phyloP scores from a whole-genome alignment of 2,113 vertebrate genomes.

The Propithecus coquereli region DNA sequence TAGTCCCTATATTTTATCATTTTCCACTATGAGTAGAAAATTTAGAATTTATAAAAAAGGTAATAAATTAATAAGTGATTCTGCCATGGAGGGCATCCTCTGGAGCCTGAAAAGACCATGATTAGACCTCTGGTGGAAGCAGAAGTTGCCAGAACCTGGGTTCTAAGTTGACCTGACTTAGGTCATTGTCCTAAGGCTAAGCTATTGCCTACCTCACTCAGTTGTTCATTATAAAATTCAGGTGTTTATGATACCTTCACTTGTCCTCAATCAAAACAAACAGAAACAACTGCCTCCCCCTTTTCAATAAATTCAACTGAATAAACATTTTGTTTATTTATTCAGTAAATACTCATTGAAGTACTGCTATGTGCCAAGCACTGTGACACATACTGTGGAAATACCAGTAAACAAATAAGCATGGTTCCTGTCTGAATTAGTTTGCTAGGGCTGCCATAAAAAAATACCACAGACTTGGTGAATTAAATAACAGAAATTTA shows the following conservation, averaged over 20 bases:
- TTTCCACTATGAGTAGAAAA: background rate
- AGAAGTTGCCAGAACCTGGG: background rate
- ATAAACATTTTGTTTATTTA: background rate
- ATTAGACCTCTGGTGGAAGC: background rate
- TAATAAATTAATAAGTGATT: background rate
- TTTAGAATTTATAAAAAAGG: background rate
- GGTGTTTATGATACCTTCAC: background rate
- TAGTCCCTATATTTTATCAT: background rate
- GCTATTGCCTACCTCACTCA: background rate
- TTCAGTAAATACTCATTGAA: background rate
- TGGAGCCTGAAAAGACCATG: background rate
- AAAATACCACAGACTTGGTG: background rate
- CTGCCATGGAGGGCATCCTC: background rate
- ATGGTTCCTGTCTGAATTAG: background rate
- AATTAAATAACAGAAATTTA: background rate
- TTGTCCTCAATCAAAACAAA: background rate
- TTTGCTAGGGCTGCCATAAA: background rate
- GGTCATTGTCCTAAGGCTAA: background rate
- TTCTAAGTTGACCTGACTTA: background rate
- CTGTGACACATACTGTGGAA: background rate
- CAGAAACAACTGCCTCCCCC: background rate
- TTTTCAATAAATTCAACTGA: slow-evolving; percentile 8
- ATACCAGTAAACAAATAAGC: background rate
- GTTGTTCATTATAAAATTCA: background rate
- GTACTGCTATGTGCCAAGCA: background rate